Base-by-base conservation (phyloP, 2,888 invertebrate genomes). In the Lordiphosa fenestrarum region DNA sequence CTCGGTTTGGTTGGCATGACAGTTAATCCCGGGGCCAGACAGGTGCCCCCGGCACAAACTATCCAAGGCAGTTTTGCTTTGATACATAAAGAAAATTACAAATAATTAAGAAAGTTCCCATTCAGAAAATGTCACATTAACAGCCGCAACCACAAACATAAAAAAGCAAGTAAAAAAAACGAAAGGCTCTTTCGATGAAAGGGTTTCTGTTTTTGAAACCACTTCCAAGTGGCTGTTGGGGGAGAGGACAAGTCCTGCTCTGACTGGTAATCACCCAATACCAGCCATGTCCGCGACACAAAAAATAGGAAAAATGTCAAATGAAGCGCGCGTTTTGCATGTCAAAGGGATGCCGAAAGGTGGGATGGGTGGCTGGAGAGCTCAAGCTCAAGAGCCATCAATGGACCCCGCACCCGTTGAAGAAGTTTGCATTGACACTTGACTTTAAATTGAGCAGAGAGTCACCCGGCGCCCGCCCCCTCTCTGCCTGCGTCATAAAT, bases 291-390 rank as follows among this genome's bases (percentile, higher is more conserved):
- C 54, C 55, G 52, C 63, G 51, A 48, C n/a, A 38, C 9, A 52
- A 46, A 52, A 56, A 56, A 63, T 61, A 58, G 65, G 80, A 69
- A 83, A 73, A 78, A 75, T 80, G 83, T 82, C 83, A 80, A 78
- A 80, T 78, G 78, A 80, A 71, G 77, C 83, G 70, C 73, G 71
- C 81, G 81, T 76, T 80, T 80, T 83, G 83, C 78, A 83, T 80
- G 83, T 80, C 78, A 80, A 80, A 80, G 81, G 66, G 44, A 41
- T 9, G 12, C 48, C 13, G 15, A 42, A 12, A 48, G 30, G 12
- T 25, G 23, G 30, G 25, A 7, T 25, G 25, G 25, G 25, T 25
- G 25, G 25, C 25, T 42, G 54, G 30, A 70, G 77, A 68, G 68
- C 25, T 51, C 25, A 15, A 15, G 15, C 59, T 80, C 60, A 51